phyloP scores from a whole-genome alignment of 2,888 invertebrate genomes.

The Cecidostiba fungosa region DNA sequence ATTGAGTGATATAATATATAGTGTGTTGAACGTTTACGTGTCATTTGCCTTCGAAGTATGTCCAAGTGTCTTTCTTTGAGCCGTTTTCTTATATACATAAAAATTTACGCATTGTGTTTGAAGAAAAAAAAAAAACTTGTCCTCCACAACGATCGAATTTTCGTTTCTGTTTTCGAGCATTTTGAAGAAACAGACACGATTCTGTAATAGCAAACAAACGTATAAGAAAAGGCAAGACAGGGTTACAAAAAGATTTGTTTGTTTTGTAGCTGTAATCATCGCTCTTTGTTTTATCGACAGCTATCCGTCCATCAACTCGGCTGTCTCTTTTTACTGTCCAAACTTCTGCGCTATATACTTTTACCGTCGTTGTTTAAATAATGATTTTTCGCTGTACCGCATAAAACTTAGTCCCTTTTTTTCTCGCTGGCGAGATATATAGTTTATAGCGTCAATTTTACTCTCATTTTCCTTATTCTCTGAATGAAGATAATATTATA shows the following conservation, averaged over 20 bases:
- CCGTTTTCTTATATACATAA: neutral
- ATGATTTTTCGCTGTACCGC: slow-evolving; percentile 7
- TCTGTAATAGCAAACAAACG: neutral
- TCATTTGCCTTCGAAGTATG: slow-evolving; percentile 47
- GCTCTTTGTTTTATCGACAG: slow-evolving; percentile 66
- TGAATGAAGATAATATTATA: too few relatives aligned
- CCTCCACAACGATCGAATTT: neutral
- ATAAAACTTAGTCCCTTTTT: slow-evolving; percentile 42
- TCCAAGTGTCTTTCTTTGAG: slow-evolving; percentile 10
- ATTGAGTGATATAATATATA: slow-evolving; percentile 51
- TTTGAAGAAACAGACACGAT: neutral
- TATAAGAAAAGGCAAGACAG: slow-evolving; percentile 44
- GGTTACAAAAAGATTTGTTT: slow-evolving; percentile 29
- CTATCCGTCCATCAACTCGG: slow-evolving; percentile 76
- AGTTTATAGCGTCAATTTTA: slow-evolving; percentile 52
- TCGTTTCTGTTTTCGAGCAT: neutral
- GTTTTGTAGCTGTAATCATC: neutral
- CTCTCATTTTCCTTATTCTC: slow-evolving; percentile 12
- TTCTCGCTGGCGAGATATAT: slow-evolving; percentile 76
- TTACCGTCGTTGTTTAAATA: slow-evolving; percentile 15
- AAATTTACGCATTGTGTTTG: neutral
- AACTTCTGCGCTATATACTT: slow-evolving; percentile 12
- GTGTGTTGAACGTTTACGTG: slow-evolving; percentile 55
- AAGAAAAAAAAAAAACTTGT: neutral
- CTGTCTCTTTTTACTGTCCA: slow-evolving; percentile 67